Percentiles rank a stretch among this genome's conserved stretches.
Conservation (phyloP, 2,113 vertebrate genomes). For the Peromyscus polionotus region DNA sequence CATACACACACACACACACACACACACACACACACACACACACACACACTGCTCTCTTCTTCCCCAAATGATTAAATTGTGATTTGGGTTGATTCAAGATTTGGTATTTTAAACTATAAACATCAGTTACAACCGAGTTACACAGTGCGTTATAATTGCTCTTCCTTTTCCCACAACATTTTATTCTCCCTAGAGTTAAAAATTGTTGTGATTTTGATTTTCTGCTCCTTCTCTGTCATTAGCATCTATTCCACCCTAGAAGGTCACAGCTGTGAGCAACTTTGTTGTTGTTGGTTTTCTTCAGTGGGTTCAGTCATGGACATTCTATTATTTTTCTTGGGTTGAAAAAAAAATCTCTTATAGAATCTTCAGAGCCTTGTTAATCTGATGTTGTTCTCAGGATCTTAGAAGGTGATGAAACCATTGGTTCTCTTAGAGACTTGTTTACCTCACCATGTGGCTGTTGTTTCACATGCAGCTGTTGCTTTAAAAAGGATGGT, state of each 20-base stretch:
- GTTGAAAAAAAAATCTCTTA: neutral
- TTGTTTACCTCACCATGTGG: neutral
- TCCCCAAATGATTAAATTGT: neutral
- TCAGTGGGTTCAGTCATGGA: neutral
- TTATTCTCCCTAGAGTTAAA: constrained; percentile 53
- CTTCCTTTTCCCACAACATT: constrained; percentile 4
- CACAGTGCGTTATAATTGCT: neutral
- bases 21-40: rapidly evolving
- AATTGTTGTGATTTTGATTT: constrained; percentile 41
- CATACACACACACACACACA: rapidly evolving
- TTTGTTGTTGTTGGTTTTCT: neutral
- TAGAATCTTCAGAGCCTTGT: neutral
- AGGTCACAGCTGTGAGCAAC: neutral
- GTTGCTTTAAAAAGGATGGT: neutral
- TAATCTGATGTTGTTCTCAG: neutral
- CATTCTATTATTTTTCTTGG: neutral
- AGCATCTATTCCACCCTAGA: neutral
- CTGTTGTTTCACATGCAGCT: neutral
- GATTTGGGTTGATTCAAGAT: neutral
- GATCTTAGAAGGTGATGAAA: neutral
- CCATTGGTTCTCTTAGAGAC: neutral
- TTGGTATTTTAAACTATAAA: constrained; percentile 19
- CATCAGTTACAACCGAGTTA: neutral
- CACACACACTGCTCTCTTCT: neutral
- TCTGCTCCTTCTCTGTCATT: constrained; percentile 9